Conservation (phyloP, 2,113 vertebrate genomes). For the Tragelaphus strepsiceros region DNA sequence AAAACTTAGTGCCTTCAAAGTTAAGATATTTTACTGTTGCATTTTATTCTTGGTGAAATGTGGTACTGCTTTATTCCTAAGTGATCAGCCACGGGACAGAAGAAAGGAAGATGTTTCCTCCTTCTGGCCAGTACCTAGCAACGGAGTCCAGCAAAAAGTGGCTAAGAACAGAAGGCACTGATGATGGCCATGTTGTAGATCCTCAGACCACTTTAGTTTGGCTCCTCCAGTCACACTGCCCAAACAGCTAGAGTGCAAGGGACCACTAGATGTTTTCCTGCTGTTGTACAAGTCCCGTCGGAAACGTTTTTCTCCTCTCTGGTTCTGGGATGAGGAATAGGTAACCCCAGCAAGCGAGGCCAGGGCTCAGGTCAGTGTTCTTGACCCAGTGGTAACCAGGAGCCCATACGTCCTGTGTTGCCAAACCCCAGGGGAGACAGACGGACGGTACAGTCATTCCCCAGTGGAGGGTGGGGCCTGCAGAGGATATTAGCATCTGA, state of each 20-base stretch:
- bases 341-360: not conserved
- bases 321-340: not conserved
- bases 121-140: not conserved
- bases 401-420: not conserved
- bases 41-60: not conserved
- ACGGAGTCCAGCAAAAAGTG: not conserved
- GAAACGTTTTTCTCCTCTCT: constrained; percentile 5
- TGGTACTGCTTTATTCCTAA: not conserved
- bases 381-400: not conserved
- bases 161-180: constrained; percentile 9
- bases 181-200: not conserved
- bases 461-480: not conserved
- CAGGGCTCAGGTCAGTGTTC: not conserved
- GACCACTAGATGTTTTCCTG: not conserved
- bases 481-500: not conserved
- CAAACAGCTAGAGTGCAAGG: not conserved
- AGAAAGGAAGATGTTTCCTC: not conserved
- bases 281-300: not conserved
- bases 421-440: not conserved
- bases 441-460: not conserved
- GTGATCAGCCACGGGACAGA: not conserved
- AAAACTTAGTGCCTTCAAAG: not conserved
- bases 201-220: not conserved
- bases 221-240: not conserved
- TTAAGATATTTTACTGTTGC: not conserved